Conservation (phyloP, 2,797 vertebrate species). For the Sternotherus odoratus region DNA sequence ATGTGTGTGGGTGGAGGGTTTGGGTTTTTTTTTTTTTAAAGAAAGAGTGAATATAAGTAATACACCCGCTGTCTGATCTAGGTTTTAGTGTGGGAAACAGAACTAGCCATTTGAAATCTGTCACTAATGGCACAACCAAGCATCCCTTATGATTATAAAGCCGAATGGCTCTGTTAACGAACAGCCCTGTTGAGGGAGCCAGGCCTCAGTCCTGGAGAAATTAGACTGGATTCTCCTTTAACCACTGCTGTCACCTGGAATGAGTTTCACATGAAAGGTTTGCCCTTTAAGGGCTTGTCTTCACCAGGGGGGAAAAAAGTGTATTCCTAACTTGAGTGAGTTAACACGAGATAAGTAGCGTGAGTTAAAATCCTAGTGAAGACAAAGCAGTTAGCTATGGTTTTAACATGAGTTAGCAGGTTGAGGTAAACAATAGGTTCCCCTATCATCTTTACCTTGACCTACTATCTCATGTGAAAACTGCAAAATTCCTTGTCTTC, state of each 20-base stretch:
- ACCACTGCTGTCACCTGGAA: background rate
- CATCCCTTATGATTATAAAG: conserved; percentile 1
- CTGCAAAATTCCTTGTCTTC: background rate
- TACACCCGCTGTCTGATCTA: background rate
- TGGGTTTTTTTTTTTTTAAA: conserved; percentile 32
- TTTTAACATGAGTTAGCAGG: background rate
- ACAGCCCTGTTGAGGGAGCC: background rate
- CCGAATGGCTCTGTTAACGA: background rate
- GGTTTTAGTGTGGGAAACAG: background rate
- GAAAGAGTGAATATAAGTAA: background rate
- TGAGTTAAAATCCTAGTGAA: background rate
- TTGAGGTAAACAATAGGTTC: background rate
- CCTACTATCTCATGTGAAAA: background rate
- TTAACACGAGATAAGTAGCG: background rate
- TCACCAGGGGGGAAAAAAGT: background rate
- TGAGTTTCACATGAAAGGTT: background rate
- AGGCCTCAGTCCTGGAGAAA: background rate
- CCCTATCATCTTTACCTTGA: background rate
- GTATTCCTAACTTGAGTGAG: background rate
- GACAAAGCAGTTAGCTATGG: background rate
- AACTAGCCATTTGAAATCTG: conserved; percentile 29
- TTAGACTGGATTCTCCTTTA: background rate
- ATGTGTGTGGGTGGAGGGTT: background rate
- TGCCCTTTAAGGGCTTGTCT: background rate
- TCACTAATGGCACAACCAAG: conserved; percentile 14